Evolutionary conservation across 30 jellyfish, hydroid and myxozoan species (phyloP).

Genomic region (Haliclystus octoradiatus): DNA sequence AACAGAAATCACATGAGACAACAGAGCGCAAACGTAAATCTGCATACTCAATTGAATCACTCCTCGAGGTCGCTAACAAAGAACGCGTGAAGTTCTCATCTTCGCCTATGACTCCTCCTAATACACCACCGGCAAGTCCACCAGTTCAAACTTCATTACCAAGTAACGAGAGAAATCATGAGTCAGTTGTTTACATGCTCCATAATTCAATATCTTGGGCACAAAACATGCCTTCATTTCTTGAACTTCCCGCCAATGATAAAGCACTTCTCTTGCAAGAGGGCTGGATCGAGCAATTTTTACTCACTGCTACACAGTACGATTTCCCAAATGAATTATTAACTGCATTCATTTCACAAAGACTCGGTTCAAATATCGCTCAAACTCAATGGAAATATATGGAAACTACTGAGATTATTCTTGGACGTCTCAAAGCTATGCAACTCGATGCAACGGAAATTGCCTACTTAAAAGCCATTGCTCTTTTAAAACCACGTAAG

Average conservation of each 20-base stretch:
- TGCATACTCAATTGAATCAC: constrained; percentile 75
- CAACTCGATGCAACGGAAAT: constrained; percentile 64
- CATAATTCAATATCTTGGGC: constrained; percentile 53
- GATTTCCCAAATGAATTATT: constrained; percentile 37
- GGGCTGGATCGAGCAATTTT: constrained; percentile 63
- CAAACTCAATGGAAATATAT: constrained; percentile 23
- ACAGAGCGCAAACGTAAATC: constrained; percentile 1
- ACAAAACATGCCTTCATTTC: constrained; percentile 49
- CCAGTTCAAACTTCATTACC: constrained; percentile 16
- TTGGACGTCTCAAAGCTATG: constrained; percentile 40
- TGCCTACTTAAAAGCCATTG: constrained; percentile 66
- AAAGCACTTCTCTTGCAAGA: constrained; percentile 50
- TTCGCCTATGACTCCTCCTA: constrained; percentile 24
- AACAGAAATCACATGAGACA: neutral
- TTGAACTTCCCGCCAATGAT: constrained; percentile 58
- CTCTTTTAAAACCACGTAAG: constrained; percentile 82
- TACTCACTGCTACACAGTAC: constrained; percentile 40
- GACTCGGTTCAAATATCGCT: constrained; percentile 11
- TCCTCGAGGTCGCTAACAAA: constrained; percentile 57
- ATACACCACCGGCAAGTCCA: constrained; percentile 66
- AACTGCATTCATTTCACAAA: constrained; percentile 30
- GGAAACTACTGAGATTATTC: constrained; percentile 32
- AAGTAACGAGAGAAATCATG: constrained; percentile 30
- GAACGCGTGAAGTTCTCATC: constrained; percentile 18
- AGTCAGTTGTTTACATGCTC: constrained; percentile 28